Evolutionary conservation across 1,140 invertebrate species (phyloP), one percentile per base, ranked within the genome.

Genomic region (Trichonephila clavipes): DNA sequence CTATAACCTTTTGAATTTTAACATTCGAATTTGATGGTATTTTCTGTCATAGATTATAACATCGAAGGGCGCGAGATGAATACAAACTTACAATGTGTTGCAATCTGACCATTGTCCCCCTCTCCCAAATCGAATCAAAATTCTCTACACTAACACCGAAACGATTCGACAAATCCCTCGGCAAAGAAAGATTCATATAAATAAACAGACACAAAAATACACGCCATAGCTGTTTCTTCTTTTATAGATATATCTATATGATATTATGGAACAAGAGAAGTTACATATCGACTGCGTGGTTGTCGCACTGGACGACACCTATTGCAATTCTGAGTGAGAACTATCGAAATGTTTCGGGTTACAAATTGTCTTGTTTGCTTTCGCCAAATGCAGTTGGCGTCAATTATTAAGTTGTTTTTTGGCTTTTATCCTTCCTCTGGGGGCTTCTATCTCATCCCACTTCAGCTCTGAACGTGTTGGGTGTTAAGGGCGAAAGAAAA

Each of bases 401-500:
- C 85, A 87, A 87, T 85, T 85, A 85, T 85, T 85, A 85, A 85
- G 82, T 58, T 85, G 40, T 85, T 85, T 58, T 40, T 85, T 34
- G 69, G 24, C 69, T n/a, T 72, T 85, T 85, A 58, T 58, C 18
- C 44, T 19, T n/a, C 28, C 69, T 72, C 28, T 72, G n/a, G 24
- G 18, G 24, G 69, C 24, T 2, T 28, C n/a, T 72, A 28, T 72
- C 69, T 72, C 5, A 72, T 72, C 28, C 14, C 69, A 72, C 69
- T 72, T 72, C 69, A 34, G 28, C 69, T 14, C 69, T 28, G 69
- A 72, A 34, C 28, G 2, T n/a, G 69, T 24, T 10, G 69, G 16
- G 24, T 24, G 28, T 16, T 28, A 51, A 51, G 81, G 81, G 19
- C 8, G 51, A 58, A 58, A 83, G 40, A 83, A 83, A 44, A 83